Evolutionary conservation across 2,113 vertebrate species (phyloP).

Genomic region (Etia nguti): DNA sequence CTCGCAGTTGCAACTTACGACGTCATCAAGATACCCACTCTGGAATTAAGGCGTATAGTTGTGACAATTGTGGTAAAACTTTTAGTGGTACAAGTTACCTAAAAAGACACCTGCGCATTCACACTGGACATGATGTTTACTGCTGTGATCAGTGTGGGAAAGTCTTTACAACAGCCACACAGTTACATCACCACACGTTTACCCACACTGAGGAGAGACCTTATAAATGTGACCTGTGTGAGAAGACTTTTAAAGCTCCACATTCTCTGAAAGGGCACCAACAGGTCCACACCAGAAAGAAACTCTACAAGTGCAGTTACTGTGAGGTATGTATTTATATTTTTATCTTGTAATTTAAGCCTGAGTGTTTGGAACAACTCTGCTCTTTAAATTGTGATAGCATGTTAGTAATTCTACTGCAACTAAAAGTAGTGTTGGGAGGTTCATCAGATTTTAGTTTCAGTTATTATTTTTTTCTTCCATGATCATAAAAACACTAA

Average conservation of each 20-base stretch:
- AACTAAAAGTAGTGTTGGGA: too few species aligned
- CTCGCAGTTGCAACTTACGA: neutral
- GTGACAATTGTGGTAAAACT: neutral
- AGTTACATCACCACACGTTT: neutral
- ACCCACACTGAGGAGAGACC: neutral
- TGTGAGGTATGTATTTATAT: neutral
- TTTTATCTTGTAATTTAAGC: neutral
- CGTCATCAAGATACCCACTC: neutral
- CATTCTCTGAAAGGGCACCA: neutral
- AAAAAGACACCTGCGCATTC: neutral
- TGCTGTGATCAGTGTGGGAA: neutral
- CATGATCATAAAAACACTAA: too few species aligned
- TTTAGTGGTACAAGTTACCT: neutral
- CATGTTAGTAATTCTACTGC: neutral
- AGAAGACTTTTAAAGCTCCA: neutral
- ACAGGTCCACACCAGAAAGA: neutral
- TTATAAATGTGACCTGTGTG: neutral
- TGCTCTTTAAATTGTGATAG: neutral
- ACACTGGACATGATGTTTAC: neutral
- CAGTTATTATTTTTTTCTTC: too few species aligned
- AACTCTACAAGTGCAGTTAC: fast-evolving
- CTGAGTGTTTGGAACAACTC: neutral
- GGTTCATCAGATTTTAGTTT: too few species aligned
- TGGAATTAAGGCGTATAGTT: fast-evolving
- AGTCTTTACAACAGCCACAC: neutral